Evolutionary conservation across 2,797 vertebrate genomes (phyloP).

Genomic region (Tenualosa thibaudeaui): DNA sequence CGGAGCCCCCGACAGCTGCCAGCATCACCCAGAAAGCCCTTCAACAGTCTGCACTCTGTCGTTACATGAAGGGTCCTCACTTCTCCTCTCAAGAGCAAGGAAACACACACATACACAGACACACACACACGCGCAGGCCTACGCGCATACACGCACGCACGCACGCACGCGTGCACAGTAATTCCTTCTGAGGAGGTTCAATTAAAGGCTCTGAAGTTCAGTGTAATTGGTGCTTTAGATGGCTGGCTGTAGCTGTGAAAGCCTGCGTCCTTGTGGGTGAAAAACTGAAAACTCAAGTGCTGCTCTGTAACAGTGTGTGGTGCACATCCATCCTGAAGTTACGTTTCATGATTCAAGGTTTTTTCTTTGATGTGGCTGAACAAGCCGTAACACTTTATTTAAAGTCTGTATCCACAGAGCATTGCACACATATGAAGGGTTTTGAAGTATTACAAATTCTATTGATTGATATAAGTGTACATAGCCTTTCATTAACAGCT

Average conservation of each 20-base stretch:
- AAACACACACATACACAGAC: background rate
- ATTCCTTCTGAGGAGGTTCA: constrained; percentile 80
- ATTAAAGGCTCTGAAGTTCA: constrained; percentile 77
- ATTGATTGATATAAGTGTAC: too few species aligned
- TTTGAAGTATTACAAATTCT: too few species aligned
- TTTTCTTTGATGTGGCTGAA: background rate
- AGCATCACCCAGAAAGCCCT: constrained; percentile 76
- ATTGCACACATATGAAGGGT: too few species aligned
- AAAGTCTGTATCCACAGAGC: too few species aligned
- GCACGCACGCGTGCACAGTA: constrained; percentile 46
- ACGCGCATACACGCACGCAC: background rate
- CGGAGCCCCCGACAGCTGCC: constrained; percentile 66
- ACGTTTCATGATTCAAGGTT: background rate
- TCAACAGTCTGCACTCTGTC: constrained; percentile 68
- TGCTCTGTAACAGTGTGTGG: background rate
- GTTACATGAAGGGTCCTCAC: constrained; percentile 51
- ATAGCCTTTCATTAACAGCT: too few species aligned
- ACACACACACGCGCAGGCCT: background rate
- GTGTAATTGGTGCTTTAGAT: constrained; percentile 78
- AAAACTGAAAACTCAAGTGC: background rate
- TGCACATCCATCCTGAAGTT: background rate
- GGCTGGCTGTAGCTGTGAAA: constrained; percentile 70
- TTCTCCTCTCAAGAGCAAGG: background rate
- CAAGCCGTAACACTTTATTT: too few species aligned
- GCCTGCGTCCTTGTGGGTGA: background rate